Percentiles rank a stretch among this genome's conserved stretches.
phyloP scores from a whole-genome alignment of 1,140 invertebrate species.

The Leptestheria dahalacensis region DNA sequence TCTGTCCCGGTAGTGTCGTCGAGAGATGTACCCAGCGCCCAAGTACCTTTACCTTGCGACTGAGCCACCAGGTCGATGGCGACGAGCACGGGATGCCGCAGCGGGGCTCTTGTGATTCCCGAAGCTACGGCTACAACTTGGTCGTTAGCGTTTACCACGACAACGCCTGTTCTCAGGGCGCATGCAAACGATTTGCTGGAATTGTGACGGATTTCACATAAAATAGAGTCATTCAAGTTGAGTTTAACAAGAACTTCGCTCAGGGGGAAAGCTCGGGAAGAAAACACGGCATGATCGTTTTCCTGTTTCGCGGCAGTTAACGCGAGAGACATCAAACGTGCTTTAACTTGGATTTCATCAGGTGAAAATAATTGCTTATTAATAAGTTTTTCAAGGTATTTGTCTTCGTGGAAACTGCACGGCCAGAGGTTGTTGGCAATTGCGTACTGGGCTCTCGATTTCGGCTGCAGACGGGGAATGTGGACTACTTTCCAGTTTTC shows the following conservation, averaged over 20 bases:
- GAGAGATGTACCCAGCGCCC: conserved; percentile 26
- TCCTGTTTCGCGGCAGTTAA: conserved; percentile 24
- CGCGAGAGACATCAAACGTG: conserved; percentile 23
- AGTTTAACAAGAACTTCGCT: neutral
- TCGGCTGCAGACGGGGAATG: conserved; percentile 44
- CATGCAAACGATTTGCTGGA: neutral
- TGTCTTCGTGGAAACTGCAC: conserved; percentile 59
- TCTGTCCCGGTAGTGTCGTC: neutral
- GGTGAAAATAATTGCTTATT: conserved; percentile 44
- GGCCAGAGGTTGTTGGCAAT: conserved; percentile 53
- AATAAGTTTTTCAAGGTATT: conserved; percentile 45
- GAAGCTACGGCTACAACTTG: conserved; percentile 39
- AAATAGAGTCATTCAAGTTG: neutral
- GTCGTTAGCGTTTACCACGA: conserved; percentile 24
- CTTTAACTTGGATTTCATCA: conserved; percentile 34
- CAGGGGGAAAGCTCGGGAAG: neutral
- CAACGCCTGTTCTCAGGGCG: conserved; percentile 11
- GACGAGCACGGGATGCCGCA: conserved; percentile 72
- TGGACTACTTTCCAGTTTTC: conserved; percentile 25
- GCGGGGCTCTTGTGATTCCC: conserved; percentile 39
- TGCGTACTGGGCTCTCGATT: conserved; percentile 49
- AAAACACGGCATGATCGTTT: neutral
- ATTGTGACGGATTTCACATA: neutral
- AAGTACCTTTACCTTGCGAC: conserved; percentile 63
- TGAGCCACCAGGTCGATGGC: conserved; percentile 68